These are phyloP conservation scores for Pipistrellus kuhlii DNA, from an alignment of 2,797 vertebrate species.

Conservation along the genomic window DNA sequence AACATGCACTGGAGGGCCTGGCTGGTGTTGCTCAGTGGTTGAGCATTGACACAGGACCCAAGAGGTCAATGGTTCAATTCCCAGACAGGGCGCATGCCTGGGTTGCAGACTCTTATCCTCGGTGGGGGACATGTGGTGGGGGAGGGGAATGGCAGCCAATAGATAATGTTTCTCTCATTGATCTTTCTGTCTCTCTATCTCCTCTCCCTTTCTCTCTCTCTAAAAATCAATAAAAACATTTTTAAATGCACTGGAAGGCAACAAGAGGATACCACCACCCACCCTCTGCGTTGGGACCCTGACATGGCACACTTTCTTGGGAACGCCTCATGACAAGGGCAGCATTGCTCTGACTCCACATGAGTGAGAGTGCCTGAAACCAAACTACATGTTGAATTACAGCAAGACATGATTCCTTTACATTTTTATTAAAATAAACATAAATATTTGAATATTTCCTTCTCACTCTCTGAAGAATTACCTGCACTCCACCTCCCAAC, in stretches of 20 bases:
- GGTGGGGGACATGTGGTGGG: too few relatives aligned
- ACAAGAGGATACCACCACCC: background rate
- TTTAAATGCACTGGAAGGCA: background rate
- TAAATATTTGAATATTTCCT: conserved; percentile 15
- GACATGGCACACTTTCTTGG: background rate
- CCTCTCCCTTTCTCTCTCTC: background rate
- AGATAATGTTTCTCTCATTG: background rate
- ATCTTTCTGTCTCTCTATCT: background rate
- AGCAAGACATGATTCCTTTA: background rate
- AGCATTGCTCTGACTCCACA: background rate
- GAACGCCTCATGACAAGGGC: background rate
- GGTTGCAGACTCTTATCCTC: background rate
- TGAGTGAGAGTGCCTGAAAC: background rate
- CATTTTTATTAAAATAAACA: background rate
- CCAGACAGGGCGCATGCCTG: background rate
- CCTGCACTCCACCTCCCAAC: background rate
- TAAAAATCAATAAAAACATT: background rate
- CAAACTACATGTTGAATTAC: background rate
- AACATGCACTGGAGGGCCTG: background rate
- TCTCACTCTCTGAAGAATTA: background rate
- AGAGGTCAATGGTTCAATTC: too few relatives aligned
- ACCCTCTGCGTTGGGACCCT: background rate
- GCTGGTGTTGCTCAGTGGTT: too few relatives aligned
- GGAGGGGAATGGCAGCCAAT: accelerated
- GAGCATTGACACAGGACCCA: too few relatives aligned